phyloP scores from a whole-genome alignment of 2,113 vertebrate species.

The Chaenogobius annularis region DNA sequence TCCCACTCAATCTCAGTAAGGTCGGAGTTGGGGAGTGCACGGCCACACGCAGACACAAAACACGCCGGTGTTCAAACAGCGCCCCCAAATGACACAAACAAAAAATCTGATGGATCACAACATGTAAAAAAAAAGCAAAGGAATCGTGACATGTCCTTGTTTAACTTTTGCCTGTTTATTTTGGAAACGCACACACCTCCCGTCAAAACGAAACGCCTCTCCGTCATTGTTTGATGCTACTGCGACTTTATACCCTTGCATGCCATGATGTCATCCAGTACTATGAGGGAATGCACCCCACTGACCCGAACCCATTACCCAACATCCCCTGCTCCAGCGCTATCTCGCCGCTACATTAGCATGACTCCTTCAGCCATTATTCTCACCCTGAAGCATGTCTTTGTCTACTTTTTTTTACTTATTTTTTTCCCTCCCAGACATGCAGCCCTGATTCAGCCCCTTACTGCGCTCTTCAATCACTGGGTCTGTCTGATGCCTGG shows the following conservation, averaged over 20 bases:
- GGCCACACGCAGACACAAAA: conserved; percentile 60
- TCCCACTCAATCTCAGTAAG: conserved; percentile 36
- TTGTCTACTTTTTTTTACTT: conserved; percentile 58
- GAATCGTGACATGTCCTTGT: conserved; percentile 44
- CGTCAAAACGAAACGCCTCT: conserved; percentile 53
- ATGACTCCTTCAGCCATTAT: conserved; percentile 42
- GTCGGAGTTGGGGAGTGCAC: conserved; percentile 25
- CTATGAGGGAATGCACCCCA: conserved; percentile 74
- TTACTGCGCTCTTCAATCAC: conserved; percentile 54
- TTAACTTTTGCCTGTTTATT: conserved; percentile 55
- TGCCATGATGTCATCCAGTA: conserved; percentile 76
- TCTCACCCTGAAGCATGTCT: conserved; percentile 48
- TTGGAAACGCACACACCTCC: conserved; percentile 28
- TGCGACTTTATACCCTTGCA: conserved; percentile 46
- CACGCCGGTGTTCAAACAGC: conserved; percentile 28
- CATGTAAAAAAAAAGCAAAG: conserved; percentile 22
- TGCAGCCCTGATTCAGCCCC: conserved; percentile 35
- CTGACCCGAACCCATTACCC: conserved; percentile 73
- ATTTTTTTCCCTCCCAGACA: conserved; percentile 18
- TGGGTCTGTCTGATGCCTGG: conserved; percentile 60
- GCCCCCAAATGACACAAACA: conserved; percentile 58
- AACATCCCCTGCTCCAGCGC: conserved; percentile 19
- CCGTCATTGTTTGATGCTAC: conserved; percentile 50
- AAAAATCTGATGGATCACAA: conserved; percentile 56
- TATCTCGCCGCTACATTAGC: conserved; percentile 65